Evolutionary conservation across 1,140 invertebrate genomes (phyloP), one percentile per base, ranked within the genome.

Genomic region (Bombus superbus): DNA sequence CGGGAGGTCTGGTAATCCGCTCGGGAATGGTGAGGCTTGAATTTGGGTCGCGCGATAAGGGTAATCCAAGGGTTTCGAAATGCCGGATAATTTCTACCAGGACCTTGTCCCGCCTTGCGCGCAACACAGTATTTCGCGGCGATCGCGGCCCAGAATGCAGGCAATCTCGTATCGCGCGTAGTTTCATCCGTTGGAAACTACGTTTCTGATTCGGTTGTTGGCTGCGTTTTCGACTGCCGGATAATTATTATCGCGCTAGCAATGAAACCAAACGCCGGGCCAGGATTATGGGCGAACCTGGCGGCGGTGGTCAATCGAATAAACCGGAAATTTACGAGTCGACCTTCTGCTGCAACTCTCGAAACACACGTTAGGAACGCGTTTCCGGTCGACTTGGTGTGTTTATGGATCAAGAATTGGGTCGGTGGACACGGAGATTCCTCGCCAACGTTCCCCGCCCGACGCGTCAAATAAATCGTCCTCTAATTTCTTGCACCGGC

Each of bases 61-160:
- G 86, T 91, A 89, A 91, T 92, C 86, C 90, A 88, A 86, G 91
- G 85, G 81, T 88, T 85, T 80, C 87, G 88, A 86, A 88, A 88
- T 80, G 83, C 75, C 86, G 80, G 89, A 90, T 90, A 90, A 90
- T 90, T 90, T 90, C 89, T 90, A 28, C 66, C 84, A 86, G 86
- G 82, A 90, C 81, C 89, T 82, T 85, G 88, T 87, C 86, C 86
- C 83, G 78, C 62, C 69, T 76, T 59, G 74, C 79, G 79, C 32
- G 32, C 62, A 40, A 53, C 32, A 42, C 28, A n/a, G 47, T 69
- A 62, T 77, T 83, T 81, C 82, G 62, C 69, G 69, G 57, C 59
- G 73, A 81, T 78, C 72, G 59, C 44, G 47, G n/a, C 57, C 15
- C 88, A 68, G 78, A 81, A 89, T 83, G 73, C 81, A 25, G 57